Percentiles rank a stretch among this genome's conserved stretches.
Conservation (phyloP, 1,140 invertebrate species). For the Drosophila ercepeae region DNA sequence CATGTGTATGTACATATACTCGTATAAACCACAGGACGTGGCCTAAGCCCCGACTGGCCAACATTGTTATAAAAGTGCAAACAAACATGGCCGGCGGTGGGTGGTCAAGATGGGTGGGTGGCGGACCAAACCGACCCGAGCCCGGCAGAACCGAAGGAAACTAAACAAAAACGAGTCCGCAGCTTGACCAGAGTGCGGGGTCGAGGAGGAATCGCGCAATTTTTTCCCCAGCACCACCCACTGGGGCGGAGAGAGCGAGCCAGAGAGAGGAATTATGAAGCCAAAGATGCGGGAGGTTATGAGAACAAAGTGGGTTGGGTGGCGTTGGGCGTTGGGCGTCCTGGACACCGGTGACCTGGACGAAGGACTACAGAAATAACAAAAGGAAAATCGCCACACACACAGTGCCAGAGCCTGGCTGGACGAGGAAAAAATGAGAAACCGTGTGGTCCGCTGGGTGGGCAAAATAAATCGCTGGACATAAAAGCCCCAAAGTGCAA, state of each 20-base stretch:
- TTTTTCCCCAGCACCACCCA: conserved; percentile 7
- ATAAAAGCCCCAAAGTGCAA: conserved; percentile 59
- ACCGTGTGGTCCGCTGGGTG: conserved; percentile 64
- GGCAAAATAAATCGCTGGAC: conserved; percentile 77
- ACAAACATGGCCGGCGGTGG: conserved; percentile 56
- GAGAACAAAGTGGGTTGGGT: background rate
- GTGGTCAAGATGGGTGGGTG: background rate
- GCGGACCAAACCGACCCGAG: conserved; percentile 9
- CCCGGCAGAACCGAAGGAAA: conserved; percentile 17
- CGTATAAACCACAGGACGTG: conserved; percentile 13
- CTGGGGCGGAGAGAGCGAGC: conserved; percentile 15
- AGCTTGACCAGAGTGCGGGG: conserved; percentile 53
- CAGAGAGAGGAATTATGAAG: conserved; percentile 68
- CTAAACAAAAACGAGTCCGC: conserved; percentile 35
- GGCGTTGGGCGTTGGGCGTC: background rate
- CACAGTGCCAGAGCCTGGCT: conserved; percentile 15
- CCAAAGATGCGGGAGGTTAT: conserved; percentile 41
- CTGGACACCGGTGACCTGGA: conserved; percentile 66
- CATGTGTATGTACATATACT: conserved; percentile 1
- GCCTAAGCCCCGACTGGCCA: conserved; percentile 28
- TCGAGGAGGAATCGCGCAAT: conserved; percentile 28
- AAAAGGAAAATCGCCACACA: conserved; percentile 26
- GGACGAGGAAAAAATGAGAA: conserved; percentile 63
- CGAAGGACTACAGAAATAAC: conserved; percentile 40
- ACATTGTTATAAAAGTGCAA: conserved; percentile 81